A percentile compares a stretch with the other conserved stretches of the same genome.
Evolutionary conservation across 2,113 vertebrate genomes (phyloP).

Genomic region (Oreochromis aureus): DNA sequence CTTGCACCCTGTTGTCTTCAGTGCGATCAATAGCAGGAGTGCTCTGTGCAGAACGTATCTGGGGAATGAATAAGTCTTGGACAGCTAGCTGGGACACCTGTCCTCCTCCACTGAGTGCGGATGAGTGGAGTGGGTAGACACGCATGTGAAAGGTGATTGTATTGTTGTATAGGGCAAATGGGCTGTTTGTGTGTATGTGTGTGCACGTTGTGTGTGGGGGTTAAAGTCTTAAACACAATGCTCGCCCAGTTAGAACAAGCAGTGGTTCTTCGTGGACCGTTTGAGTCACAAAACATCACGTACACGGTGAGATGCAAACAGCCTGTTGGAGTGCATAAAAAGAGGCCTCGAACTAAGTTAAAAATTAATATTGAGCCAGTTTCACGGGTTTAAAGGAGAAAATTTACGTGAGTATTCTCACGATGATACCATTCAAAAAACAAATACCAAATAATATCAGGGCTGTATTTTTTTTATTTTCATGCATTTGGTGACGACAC

Average conservation of each 20-base stretch:
- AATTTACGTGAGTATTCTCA: not conserved
- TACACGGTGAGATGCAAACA: not conserved
- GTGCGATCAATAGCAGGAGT: not conserved
- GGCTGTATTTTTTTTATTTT: not conserved
- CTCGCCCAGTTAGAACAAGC: not conserved
- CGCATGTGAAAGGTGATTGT: conserved; percentile 36
- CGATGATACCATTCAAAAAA: not conserved
- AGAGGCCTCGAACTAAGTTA: not conserved
- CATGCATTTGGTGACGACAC: no score
- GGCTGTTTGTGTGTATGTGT: not conserved
- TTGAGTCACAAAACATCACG: not conserved
- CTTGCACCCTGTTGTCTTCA: not conserved
- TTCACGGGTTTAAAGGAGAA: not conserved
- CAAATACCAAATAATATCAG: not conserved
- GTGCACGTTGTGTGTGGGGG: not conserved
- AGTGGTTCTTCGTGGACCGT: not conserved
- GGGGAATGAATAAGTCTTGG: not conserved
- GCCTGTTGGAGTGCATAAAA: not conserved
- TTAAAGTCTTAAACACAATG: not conserved
- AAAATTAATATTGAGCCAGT: not conserved
- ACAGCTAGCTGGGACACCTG: conserved; percentile 44
- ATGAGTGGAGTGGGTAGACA: conserved; percentile 8
- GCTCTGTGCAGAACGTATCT: not conserved
- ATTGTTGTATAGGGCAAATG: conserved; percentile 1
- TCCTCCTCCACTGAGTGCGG: not conserved